These are phyloP conservation scores for Sebastolobus alascanus DNA, from an alignment of 2,797 vertebrate genomes.

Conservation along the genomic window DNA sequence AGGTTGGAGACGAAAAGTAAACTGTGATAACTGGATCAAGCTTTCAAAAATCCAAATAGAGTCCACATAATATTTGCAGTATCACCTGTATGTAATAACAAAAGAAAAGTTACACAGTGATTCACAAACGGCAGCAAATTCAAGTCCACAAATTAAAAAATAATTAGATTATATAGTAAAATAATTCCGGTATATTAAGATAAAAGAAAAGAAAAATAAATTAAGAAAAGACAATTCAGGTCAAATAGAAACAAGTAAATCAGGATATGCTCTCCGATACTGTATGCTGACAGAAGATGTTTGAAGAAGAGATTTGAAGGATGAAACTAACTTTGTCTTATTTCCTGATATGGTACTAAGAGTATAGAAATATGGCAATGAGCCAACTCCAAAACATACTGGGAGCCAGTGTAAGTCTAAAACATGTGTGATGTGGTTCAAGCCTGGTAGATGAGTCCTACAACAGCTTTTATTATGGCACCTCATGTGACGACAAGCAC, in stretches of 20 bases:
- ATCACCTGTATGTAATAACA: not conserved
- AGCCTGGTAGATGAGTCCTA: no score
- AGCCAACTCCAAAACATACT: no score
- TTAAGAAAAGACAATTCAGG: no score
- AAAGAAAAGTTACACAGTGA: not conserved
- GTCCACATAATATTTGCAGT: not conserved
- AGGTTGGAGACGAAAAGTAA: not conserved
- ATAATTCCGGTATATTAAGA: not conserved
- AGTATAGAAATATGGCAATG: no score
- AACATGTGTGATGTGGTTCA: no score
- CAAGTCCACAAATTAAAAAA: not conserved
- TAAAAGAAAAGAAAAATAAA: not conserved
- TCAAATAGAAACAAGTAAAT: no score
- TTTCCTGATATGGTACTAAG: no score
- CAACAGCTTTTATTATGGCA: no score
- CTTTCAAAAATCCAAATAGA: not conserved
- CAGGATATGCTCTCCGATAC: no score
- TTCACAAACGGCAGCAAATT: not conserved
- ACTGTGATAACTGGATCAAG: no score
- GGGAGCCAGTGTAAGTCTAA: no score
- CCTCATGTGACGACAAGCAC: no score
- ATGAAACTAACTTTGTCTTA: not conserved
- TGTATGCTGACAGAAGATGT: not conserved
- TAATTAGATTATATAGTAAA: not conserved
- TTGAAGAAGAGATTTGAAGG: not conserved